Conservation (phyloP, 2,113 vertebrate genomes). For the Agelaius phoeniceus region DNA sequence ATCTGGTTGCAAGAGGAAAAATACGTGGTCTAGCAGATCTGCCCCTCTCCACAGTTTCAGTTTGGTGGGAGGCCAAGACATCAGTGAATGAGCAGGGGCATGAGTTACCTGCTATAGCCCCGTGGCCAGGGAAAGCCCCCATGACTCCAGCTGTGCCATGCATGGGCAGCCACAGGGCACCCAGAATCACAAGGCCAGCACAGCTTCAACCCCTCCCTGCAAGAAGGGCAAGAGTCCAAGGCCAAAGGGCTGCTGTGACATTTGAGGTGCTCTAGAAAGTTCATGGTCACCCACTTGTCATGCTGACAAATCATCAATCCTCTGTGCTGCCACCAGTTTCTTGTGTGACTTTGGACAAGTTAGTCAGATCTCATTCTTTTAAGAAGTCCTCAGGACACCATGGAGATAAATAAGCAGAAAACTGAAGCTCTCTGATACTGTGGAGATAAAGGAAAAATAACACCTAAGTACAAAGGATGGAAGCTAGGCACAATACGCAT, state of each 20-base stretch:
- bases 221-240: background rate
- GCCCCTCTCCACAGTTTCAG: background rate
- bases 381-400: background rate
- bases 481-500: background rate
- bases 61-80: background rate
- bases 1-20: background rate
- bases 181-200: background rate
- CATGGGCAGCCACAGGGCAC: background rate
- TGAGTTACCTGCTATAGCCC: background rate
- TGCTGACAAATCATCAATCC: background rate
- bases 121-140: accelerated
- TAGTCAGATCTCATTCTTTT: background rate
- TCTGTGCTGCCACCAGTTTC: background rate
- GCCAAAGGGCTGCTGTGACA: background rate
- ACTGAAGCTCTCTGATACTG: background rate
- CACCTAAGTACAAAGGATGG: accelerated
- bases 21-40: background rate
- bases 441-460: background rate
- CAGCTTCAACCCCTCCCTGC: background rate
- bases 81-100: background rate
- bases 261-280: background rate
- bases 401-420: background rate
- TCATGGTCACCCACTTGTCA: background rate
- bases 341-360: background rate
- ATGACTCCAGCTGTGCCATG: background rate